These are phyloP conservation scores for Eupithecia subfuscata DNA, from an alignment of 2,888 invertebrate genomes.

Conservation along the genomic window DNA sequence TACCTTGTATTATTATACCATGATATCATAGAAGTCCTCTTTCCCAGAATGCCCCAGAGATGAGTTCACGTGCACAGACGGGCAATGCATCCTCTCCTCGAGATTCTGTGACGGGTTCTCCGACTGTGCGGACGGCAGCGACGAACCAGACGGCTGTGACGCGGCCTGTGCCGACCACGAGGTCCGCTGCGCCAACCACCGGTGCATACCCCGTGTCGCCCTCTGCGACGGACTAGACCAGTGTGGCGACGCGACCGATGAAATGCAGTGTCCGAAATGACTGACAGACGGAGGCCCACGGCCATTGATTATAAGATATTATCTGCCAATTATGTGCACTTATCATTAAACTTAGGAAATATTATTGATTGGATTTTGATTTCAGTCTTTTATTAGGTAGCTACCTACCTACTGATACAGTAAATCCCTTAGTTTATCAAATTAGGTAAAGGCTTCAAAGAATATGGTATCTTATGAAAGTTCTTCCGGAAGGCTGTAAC, in stretches of 20 bases:
- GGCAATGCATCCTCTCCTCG: slow-evolving; percentile 85
- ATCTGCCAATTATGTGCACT: neutral
- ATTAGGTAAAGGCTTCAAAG: no score
- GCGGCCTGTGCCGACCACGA: slow-evolving; percentile 83
- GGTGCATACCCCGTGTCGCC: slow-evolving; percentile 85
- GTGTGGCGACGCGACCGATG: slow-evolving; percentile 88
- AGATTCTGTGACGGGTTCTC: slow-evolving; percentile 88
- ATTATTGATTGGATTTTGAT: slow-evolving; percentile 5
- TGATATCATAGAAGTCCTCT: neutral
- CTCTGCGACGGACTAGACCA: slow-evolving; percentile 87
- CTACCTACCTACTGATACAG: neutral
- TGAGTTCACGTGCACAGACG: slow-evolving; percentile 85
- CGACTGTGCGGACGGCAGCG: slow-evolving; percentile 88
- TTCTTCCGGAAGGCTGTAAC: no score
- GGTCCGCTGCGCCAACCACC: slow-evolving; percentile 75
- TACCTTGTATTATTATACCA: no score
- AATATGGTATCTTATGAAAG: no score
- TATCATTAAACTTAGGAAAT: neutral
- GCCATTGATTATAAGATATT: neutral
- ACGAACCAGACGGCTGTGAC: slow-evolving; percentile 85
- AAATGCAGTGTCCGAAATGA: slow-evolving; percentile 76
- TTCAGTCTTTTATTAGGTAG: neutral
- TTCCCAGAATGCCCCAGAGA: slow-evolving; percentile 76
- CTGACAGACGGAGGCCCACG: neutral
- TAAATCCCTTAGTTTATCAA: no score